Conservation (phyloP, 1,140 invertebrate species). For the Drosophila azteca region DNA sequence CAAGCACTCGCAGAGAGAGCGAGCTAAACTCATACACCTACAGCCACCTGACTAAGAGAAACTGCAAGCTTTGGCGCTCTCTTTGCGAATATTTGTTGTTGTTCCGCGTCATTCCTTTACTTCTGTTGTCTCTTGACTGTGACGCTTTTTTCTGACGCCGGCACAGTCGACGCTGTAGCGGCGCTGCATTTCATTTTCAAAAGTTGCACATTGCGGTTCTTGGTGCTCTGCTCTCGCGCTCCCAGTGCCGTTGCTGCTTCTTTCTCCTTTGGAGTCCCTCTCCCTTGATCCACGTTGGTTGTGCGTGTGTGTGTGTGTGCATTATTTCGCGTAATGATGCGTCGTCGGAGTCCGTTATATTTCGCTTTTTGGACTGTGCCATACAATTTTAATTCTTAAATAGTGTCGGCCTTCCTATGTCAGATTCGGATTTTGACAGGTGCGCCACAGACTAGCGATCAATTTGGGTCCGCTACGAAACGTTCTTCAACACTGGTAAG, state of each 20-base stretch:
- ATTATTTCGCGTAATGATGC: background rate
- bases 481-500: constrained; percentile 65
- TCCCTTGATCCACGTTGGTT: constrained; percentile 5
- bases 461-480: constrained; percentile 16
- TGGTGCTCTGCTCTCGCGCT: constrained; percentile 21
- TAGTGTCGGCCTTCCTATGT: too few species aligned
- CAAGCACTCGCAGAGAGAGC: too few species aligned
- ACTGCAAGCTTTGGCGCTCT: constrained; percentile 6
- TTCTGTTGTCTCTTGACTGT: constrained; percentile 9
- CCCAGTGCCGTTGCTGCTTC: constrained; percentile 36
- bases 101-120: constrained; percentile 20
- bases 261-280: constrained; percentile 18
- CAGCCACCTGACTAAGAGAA: constrained; percentile 43
- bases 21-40: too few species aligned
- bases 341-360: too few species aligned
- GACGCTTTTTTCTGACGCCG: constrained; percentile 65
- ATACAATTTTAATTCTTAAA: too few species aligned
- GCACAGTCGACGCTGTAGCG: constrained; percentile 32
- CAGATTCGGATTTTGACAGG: constrained; percentile 48
- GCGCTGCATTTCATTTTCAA: constrained; percentile 71
- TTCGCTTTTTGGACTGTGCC: too few species aligned
- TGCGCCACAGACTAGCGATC: constrained; percentile 29
- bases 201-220: constrained; percentile 72
- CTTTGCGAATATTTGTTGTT: constrained; percentile 20
- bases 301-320: constrained; percentile 5